A percentile compares a stretch with the other conserved stretches of the same genome.
Evolutionary conservation across 2,113 vertebrate genomes (phyloP).

Genomic region (Peromyscus leucopus): DNA sequence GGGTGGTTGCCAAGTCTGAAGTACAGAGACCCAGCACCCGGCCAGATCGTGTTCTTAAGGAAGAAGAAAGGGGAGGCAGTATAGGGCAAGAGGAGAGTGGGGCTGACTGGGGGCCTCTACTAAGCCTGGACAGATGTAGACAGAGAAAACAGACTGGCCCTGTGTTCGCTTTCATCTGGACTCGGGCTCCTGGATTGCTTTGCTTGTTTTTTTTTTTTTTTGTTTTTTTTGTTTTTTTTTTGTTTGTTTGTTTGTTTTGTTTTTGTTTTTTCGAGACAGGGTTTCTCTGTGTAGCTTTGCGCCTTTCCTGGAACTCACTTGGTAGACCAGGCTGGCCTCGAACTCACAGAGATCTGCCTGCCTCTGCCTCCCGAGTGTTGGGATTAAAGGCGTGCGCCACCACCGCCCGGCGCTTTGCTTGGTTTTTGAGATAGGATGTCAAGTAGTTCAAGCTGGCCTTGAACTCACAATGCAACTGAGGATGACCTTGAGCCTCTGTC

Average conservation of each 20-base stretch:
- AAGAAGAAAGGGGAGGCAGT: not conserved
- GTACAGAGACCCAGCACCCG: not conserved
- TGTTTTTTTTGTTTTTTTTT: too few species aligned
- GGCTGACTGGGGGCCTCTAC: not conserved
- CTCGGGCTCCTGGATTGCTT: too few species aligned
- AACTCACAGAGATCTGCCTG: too few species aligned
- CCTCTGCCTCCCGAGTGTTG: too few species aligned
- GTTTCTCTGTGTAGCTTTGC: too few species aligned
- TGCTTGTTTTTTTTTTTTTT: not conserved
- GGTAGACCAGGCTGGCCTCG: too few species aligned
- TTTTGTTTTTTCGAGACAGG: too few species aligned
- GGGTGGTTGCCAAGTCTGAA: too few species aligned
- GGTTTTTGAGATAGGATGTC: not conserved
- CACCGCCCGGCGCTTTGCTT: not conserved
- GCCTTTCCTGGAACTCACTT: too few species aligned
- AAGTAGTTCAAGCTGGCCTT: not conserved
- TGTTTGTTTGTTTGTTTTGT: too few species aligned
- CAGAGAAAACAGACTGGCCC: not conserved
- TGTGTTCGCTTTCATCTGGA: not conserved
- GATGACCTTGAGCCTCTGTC: not conserved
- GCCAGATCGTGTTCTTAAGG: not conserved
- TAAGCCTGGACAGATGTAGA: not conserved
- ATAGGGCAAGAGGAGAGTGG: not conserved
- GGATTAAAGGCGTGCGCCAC: too few species aligned
- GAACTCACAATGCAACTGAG: not conserved